Conservation (phyloP, 2,797 vertebrate genomes). For the Arctocebus calabarensis region DNA sequence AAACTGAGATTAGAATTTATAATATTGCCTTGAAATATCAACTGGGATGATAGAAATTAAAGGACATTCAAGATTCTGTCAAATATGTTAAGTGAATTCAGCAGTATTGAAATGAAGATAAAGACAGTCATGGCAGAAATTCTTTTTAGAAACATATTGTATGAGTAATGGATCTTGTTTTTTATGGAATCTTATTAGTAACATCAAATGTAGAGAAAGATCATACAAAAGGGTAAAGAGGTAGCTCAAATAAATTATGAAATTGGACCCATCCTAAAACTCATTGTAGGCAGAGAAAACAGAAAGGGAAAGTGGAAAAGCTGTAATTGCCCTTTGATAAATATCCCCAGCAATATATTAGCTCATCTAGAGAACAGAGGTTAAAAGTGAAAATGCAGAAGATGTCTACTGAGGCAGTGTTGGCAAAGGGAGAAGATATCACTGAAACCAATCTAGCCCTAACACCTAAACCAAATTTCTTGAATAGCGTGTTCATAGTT, state of each 20-base stretch:
- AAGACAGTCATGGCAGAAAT: background rate
- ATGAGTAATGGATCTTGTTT: background rate
- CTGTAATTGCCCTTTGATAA: background rate
- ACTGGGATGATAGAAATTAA: background rate
- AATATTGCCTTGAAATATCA: background rate
- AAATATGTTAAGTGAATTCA: background rate
- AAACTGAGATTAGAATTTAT: background rate
- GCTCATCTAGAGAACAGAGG: background rate
- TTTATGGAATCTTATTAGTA: background rate
- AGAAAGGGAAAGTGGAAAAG: background rate
- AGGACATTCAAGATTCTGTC: background rate
- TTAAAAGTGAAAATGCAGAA: background rate
- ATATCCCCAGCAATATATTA: background rate
- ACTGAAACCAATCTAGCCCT: rapidly evolving
- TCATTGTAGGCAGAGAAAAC: background rate
- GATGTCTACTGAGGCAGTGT: rapidly evolving
- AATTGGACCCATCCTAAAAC: background rate
- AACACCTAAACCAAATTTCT: background rate
- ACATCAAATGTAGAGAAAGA: background rate
- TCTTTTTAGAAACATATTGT: background rate
- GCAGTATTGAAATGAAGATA: background rate
- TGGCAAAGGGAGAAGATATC: background rate
- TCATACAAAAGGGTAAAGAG: too few species aligned
- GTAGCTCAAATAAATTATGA: background rate
- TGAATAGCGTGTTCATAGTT: background rate